phyloP scores from a whole-genome alignment of 92 coral and sea anemone genomes.

The Heliopora coerulea region DNA sequence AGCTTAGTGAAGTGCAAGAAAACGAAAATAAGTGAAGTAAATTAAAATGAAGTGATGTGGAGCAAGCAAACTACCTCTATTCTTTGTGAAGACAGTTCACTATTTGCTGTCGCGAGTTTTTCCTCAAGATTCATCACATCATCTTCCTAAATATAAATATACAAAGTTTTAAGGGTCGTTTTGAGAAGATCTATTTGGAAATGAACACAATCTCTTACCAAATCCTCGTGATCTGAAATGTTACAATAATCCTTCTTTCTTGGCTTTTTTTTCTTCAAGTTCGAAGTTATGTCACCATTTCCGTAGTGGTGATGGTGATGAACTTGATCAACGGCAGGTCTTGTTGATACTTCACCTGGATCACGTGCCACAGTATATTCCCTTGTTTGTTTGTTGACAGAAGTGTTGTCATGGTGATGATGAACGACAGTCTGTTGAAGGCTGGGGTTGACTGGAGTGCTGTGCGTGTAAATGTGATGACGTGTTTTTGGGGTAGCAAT shows the following conservation, averaged over 20 bases:
- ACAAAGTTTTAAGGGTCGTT: background rate
- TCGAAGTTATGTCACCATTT: slow-evolving; percentile 28
- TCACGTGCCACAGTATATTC: slow-evolving; percentile 2
- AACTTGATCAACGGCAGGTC: slow-evolving; percentile 5
- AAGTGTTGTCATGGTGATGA: slow-evolving; percentile 53
- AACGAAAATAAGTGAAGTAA: background rate
- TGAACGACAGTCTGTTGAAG: slow-evolving; percentile 62
- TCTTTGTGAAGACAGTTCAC: slow-evolving; percentile 25
- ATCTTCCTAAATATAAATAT: slow-evolving; percentile 14
- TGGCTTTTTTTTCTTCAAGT: slow-evolving; percentile 19
- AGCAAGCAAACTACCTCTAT: slow-evolving; percentile 21
- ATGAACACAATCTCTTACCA: slow-evolving; percentile 54
- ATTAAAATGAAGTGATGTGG: slow-evolving; percentile 6
- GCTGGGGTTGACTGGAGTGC: slow-evolving; percentile 15
- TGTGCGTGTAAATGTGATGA: slow-evolving; percentile 23
- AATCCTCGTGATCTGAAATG: slow-evolving; percentile 77
- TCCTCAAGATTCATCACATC: slow-evolving; percentile 23
- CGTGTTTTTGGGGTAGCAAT: slow-evolving; percentile 1
- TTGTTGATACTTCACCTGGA: slow-evolving; percentile 16
- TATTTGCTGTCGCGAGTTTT: slow-evolving; percentile 9
- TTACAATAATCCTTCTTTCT: slow-evolving; percentile 63
- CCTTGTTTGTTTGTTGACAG: background rate
- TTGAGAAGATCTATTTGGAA: no score
- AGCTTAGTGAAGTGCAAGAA: background rate
- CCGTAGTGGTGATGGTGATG: slow-evolving; percentile 42